These are phyloP conservation scores for Rallus crepitans DNA, from an alignment of 2,797 vertebrate genomes.

Conservation along the genomic window DNA sequence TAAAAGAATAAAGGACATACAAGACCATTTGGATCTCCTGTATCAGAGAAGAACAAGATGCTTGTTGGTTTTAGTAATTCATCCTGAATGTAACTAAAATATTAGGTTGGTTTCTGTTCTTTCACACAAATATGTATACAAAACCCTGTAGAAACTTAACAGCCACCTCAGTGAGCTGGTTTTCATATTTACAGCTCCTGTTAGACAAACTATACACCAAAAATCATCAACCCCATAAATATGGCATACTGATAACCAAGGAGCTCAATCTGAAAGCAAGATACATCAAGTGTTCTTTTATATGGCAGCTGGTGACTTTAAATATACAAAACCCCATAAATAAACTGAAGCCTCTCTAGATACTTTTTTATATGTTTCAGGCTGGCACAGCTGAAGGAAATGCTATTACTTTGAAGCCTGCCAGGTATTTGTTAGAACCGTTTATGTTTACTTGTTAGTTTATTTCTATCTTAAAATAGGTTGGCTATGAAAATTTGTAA, in stretches of 20 bases:
- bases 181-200: background rate
- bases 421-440: background rate
- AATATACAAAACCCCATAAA: background rate
- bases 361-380: background rate
- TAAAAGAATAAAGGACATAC: background rate
- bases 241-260: background rate
- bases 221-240: background rate
- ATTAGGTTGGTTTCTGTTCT: background rate
- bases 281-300: background rate
- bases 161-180: background rate
- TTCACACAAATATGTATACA: background rate
- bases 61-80: background rate
- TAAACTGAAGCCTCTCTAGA: background rate
- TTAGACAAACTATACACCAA: background rate
- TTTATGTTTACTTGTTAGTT: background rate
- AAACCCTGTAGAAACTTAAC: background rate
- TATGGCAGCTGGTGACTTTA: background rate
- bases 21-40: accelerated
- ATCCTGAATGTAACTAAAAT: background rate
- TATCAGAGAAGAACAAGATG: background rate
- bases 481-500: background rate
- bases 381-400: background rate
- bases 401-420: background rate
- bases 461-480: background rate
- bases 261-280: background rate